Conservation (phyloP, 2,888 invertebrate genomes). For the Ennomos quercinarius region DNA sequence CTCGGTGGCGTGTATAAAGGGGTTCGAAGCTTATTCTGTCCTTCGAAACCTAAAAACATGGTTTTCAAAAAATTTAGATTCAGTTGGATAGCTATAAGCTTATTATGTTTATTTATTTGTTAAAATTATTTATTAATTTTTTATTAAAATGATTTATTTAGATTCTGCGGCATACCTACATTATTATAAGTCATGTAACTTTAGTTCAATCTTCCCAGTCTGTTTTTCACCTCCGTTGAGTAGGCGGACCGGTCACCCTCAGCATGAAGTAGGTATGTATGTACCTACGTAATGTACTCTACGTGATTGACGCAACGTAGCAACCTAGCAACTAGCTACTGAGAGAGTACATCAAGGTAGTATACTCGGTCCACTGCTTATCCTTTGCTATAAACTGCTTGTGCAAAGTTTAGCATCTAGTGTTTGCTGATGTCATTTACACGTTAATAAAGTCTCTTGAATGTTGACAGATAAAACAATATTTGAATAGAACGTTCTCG, state of each 20-base stretch:
- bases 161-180: too few species aligned
- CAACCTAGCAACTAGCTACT: neutral
- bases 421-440: slow-evolving; percentile 13
- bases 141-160: too few species aligned
- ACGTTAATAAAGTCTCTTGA: neutral
- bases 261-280: too few species aligned
- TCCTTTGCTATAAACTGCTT: slow-evolving; percentile 15
- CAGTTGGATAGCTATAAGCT: too few species aligned
- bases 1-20: too few species aligned
- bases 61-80: too few species aligned
- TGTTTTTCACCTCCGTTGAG: neutral
- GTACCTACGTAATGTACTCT: neutral
- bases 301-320: slow-evolving; percentile 31
- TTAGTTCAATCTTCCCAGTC: too few species aligned
- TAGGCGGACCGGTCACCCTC: slow-evolving; percentile 7
- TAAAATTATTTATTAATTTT: too few species aligned
- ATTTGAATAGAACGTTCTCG: slow-evolving; percentile 13
- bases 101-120: too few species aligned
- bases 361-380: slow-evolving; percentile 14
- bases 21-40: too few species aligned
- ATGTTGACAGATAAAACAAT: neutral
- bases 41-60: too few species aligned
- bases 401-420: slow-evolving; percentile 16
- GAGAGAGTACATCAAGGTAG: slow-evolving; percentile 16
- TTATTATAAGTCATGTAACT: too few species aligned